Evolutionary conservation across 92 coral and sea anemone species (phyloP).

Genomic region (Epizoanthus ramosus): DNA sequence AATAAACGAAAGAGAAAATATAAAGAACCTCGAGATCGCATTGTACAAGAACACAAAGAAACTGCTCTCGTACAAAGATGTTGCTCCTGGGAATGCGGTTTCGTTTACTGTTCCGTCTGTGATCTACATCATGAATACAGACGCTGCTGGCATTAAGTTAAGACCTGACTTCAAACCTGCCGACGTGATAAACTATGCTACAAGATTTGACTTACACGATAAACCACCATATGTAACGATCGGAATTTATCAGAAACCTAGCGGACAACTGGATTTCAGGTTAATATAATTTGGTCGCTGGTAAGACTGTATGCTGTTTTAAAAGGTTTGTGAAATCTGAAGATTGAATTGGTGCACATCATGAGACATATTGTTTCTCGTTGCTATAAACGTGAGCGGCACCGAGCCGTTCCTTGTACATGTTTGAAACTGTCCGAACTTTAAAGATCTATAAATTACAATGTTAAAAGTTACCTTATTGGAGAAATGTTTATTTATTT

Average conservation of each 20-base stretch:
- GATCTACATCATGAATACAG: not conserved
- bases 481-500: too few species aligned
- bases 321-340: too few species aligned
- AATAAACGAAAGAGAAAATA: not conserved
- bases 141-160: not conserved
- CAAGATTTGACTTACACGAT: not conserved
- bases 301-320: too few species aligned
- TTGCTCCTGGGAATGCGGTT: too few species aligned
- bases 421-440: too few species aligned
- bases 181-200: not conserved
- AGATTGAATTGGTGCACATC: too few species aligned
- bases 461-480: too few species aligned
- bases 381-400: too few species aligned
- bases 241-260: not conserved
- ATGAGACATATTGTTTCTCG: too few species aligned
- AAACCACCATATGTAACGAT: not conserved
- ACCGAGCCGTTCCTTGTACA: too few species aligned
- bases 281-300: not conserved
- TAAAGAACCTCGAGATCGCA: not conserved
- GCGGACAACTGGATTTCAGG: not conserved
- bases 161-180: not conserved
- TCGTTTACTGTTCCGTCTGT: too few species aligned
- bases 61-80: constrained; percentile 7
- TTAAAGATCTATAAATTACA: too few species aligned
- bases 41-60: constrained; percentile 1